These are phyloP conservation scores for Agelaius phoeniceus DNA, from an alignment of 2,113 vertebrate species.

Conservation along the genomic window DNA sequence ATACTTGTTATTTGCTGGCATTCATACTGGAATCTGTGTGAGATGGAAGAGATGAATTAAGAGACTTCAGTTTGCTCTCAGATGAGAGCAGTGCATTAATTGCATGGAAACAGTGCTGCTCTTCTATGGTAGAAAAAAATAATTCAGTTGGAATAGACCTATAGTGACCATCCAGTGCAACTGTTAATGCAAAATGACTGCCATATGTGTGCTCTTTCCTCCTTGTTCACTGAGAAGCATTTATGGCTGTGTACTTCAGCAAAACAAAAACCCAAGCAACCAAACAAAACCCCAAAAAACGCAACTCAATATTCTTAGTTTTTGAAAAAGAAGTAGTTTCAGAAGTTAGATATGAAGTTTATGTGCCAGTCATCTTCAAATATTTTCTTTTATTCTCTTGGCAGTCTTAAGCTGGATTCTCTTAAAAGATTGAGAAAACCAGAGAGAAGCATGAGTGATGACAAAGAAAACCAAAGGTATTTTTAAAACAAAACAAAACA, in stretches of 20 bases:
- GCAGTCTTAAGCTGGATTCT: constrained; percentile 65
- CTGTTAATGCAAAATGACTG: neutral
- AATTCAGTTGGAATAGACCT: neutral
- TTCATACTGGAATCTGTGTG: neutral
- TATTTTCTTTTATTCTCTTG: constrained; percentile 19
- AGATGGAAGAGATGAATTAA: neutral
- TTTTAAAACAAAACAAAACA: neutral
- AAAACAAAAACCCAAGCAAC: neutral
- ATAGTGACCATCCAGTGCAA: neutral
- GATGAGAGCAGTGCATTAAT: neutral
- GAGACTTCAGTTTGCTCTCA: neutral
- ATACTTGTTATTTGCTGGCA: neutral
- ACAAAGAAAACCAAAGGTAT: constrained; percentile 74
- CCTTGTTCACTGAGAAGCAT: neutral
- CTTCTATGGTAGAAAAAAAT: neutral
- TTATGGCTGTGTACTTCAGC: neutral
- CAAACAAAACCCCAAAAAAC: neutral
- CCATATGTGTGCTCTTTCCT: neutral
- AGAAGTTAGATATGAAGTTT: neutral
- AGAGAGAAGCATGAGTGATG: constrained; percentile 73
- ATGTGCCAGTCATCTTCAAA: neutral
- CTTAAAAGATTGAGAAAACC: constrained; percentile 65
- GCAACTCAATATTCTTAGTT: neutral
- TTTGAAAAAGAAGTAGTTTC: neutral
- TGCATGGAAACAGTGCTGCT: neutral